A percentile compares a stretch with the other conserved stretches of the same genome.
Evolutionary conservation across 2,797 vertebrate species (phyloP).

Genomic region (Cuculus canorus): DNA sequence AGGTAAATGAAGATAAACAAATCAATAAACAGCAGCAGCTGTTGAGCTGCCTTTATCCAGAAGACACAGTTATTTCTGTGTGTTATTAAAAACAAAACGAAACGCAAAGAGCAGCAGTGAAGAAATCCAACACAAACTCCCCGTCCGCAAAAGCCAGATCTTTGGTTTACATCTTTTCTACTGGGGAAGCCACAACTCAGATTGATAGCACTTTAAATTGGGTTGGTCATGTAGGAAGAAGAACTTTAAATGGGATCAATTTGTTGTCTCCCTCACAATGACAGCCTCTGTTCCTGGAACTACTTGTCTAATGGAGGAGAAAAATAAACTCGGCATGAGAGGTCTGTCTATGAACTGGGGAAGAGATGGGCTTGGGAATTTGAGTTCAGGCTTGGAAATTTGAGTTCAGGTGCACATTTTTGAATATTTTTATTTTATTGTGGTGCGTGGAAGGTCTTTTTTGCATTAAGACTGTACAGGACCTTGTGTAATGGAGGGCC

Average conservation of each 20-base stretch:
- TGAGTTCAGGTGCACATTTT: not conserved
- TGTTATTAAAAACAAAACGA: not conserved
- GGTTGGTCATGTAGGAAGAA: conserved; percentile 1
- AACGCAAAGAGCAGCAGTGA: not conserved
- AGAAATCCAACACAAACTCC: not conserved
- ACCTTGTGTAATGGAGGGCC: not conserved
- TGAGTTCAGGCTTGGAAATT: not conserved
- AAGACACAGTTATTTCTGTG: not conserved
- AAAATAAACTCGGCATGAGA: not conserved
- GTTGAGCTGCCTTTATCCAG: conserved; percentile 31
- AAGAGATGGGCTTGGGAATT: not conserved
- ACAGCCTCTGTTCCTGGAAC: not conserved
- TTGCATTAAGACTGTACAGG: not conserved
- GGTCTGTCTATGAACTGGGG: not conserved
- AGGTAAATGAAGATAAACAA: conserved; percentile 57
- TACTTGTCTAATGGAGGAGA: not conserved
- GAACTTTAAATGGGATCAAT: conserved; percentile 21
- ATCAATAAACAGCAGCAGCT: conserved; percentile 48
- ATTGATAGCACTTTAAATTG: not conserved
- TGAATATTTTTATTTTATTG: not conserved
- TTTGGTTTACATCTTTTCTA: conserved; percentile 4
- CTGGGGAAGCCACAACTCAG: not conserved
- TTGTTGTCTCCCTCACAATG: conserved; percentile 28
- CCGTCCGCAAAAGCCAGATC: not conserved
- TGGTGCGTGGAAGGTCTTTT: not conserved